Evolutionary conservation across 2,888 invertebrate species (phyloP), one percentile per base, ranked within the genome.

Genomic region (Myopa testacea): DNA sequence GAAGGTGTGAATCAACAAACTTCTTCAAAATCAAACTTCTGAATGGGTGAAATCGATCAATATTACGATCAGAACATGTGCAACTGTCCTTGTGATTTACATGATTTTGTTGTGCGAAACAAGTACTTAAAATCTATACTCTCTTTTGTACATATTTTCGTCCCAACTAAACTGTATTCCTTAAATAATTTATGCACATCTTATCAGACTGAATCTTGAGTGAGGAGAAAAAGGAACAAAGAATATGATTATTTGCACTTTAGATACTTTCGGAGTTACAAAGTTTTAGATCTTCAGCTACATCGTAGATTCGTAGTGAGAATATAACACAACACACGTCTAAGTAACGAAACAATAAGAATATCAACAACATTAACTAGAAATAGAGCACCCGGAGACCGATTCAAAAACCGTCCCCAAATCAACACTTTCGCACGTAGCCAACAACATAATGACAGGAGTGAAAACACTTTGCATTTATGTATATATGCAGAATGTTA

Each of bases 361-460:
- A 26, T 34, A 62, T 2, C 26, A 38, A 65, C 65, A 55, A n/a
- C 55, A 16, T n/a, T 40, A 40, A 60, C 14, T 7, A 74, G 55
- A 26, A 19, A 63, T 38, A 16, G 55, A 55, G 55, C n/a, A 55
- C 6, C 45, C 45, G 45, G 26, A 45, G 19, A 50, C 50, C 19
- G 19, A 52, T 73, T 73, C 73, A 19, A 75, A 75, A 75, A 55
- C 68, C 68, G 45, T 75, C 58, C 58, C 69, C 58, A 69, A 75
- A 69, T 75, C 69, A 68, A 75, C 75, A 75, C 69, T 75, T 75
- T 69, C 69, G 50, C 58, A 75, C 67, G 75, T 58, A 75, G 68
- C 52, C 63, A 65, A 19, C 52, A 70, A 60, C 52, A 63, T 74
- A 74, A 74, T 65, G 74, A 74, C 65, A 65, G 74, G 65, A 45